Evolutionary conservation across 2,113 vertebrate genomes (phyloP), one percentile per base, ranked within the genome.

Genomic region (Gavia stellata): DNA sequence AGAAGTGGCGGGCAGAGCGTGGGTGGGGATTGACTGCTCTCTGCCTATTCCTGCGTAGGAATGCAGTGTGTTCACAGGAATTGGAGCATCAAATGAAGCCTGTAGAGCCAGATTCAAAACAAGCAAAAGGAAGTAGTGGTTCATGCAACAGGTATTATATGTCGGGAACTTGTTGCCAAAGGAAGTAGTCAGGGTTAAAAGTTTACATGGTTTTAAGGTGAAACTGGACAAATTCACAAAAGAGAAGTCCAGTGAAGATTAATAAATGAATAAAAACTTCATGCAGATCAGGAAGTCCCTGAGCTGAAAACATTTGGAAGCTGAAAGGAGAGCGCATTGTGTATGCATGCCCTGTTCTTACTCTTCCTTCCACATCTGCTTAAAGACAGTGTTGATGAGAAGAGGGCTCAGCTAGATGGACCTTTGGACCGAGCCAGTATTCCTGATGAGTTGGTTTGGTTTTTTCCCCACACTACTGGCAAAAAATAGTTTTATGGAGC

Each of bases 141-240:
- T 90, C 38, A 25, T 78, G 23, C 55, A 17, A 20, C 82, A 86
- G 49, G 50, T 88, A 89, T 83, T 70, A 56, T 68, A 58, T 86
- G n/a, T 90, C 82, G 80, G 82, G 72, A 81, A 66, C 42, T 86
- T 83, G 40, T 49, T 77, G 75, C 67, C 66, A 73, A 90, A 73
- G 25, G 45, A 94, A 94, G 34, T 49, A 88, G 58, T 40, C 62
- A 72, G 49, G 74, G 74, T 92, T 94, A 77, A 83, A 95, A 90
- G 75, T 83, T 90, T 44, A 56, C 9, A 10, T 23, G 24, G 36
- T 61, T 82, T 93, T 86, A 80, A 74, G 53, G 93, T 21, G 62
- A 52, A 90, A 80, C 36, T 73, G 66, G 53, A 73, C 18, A 90
- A 73, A 80, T 61, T 56, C 6, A 6, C 31, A 28, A 14, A 91